Conservation (phyloP, 2,888 invertebrate genomes). For the Anticlea derivata region DNA sequence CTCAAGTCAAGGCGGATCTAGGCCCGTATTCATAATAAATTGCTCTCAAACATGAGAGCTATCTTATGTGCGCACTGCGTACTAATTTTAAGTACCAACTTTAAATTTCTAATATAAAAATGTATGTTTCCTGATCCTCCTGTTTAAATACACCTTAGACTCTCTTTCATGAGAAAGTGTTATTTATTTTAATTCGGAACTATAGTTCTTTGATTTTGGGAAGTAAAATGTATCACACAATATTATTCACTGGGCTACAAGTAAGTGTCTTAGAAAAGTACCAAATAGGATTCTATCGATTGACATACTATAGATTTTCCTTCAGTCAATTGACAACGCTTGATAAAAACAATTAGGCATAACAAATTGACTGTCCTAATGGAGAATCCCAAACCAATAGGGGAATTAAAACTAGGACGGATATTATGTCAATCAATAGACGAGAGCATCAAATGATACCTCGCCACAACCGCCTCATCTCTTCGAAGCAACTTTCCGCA, state of each 20-base stretch:
- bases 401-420: background rate
- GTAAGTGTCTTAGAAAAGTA: background rate
- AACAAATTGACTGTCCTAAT: background rate
- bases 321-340: background rate
- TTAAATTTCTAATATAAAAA: no score
- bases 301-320: background rate
- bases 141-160: no score
- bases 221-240: background rate
- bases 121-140: no score
- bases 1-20: no score
- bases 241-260: background rate
- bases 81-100: no score
- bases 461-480: conserved; percentile 67
- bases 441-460: conserved; percentile 59
- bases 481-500: conserved; percentile 79
- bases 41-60: no score
- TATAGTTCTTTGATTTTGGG: background rate
- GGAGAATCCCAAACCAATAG: no score
- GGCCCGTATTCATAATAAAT: no score
- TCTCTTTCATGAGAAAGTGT: no score
- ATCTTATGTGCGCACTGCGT: no score
- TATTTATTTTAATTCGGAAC: no score
- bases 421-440: conserved; percentile 11
- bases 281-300: background rate
- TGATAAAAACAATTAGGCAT: background rate